Evolutionary conservation across 2,113 vertebrate species (phyloP).

Genomic region (Phalacrocorax pelagicus): DNA sequence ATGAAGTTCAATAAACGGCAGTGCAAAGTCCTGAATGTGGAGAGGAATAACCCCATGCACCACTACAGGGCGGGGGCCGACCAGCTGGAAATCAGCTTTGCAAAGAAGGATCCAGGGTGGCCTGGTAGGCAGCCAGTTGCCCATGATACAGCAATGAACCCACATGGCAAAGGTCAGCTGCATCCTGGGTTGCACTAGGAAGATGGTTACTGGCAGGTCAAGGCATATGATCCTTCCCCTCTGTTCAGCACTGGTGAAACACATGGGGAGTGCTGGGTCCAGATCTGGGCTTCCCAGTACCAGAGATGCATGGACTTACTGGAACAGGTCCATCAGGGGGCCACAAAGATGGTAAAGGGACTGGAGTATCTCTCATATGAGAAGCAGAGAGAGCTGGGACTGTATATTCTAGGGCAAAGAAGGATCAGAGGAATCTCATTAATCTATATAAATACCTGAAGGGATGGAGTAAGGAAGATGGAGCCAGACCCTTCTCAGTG

Average conservation of each 20-base stretch:
- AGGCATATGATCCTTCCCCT: neutral
- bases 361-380: neutral
- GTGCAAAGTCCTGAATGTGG: neutral
- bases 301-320: neutral
- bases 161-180: neutral
- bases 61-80: neutral
- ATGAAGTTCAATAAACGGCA: neutral
- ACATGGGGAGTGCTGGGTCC: neutral
- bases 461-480: neutral
- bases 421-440: neutral
- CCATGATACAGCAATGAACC: neutral
- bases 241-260: neutral
- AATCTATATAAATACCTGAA: neutral
- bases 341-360: neutral
- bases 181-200: neutral
- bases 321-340: neutral
- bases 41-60: neutral
- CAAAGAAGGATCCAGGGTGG: neutral
- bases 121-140: neutral
- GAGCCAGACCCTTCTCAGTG: neutral
- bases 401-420: neutral
- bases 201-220: neutral
- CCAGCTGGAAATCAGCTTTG: neutral
- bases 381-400: neutral
- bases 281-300: neutral